Evolutionary conservation across 2,113 vertebrate species (phyloP), one percentile per base, ranked within the genome.

Genomic region (Natator depressus): DNA sequence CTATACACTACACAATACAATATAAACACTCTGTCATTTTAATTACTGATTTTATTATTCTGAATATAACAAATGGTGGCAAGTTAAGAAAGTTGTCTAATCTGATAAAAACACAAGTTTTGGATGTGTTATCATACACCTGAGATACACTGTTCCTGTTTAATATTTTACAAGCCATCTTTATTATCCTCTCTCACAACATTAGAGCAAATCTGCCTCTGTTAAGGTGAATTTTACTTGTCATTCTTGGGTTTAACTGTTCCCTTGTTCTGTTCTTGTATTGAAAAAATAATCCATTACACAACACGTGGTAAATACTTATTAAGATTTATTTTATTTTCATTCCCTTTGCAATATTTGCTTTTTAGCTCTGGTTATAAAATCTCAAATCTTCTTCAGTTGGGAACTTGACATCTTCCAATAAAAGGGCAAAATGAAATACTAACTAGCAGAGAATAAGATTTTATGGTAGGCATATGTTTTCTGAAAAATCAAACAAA

Each of bases 161-260:
- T 95, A 95, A 88, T 94, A 87, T 95, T 96, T 98, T 96, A 85
- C 88, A 94, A 96, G 54, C 76, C 72, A 94, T 94, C 3, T 98
- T 97, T 96, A 95, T 96, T 95, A 91, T 54, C 12, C 65, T 96
- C 35, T 96, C 84, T 80, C 46, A 95, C 79, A 83, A 92, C 12
- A 94, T 89, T 89, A 94, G 27, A 96, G 78, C 14, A 82, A 95
- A 97, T 94, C 84, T 97, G 78, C 78, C 94, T 94, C 49, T 94
- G 76, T 95, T 97, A 95, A 89, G 82, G 59, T 93, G 92, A 95
- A 94, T 96, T 98, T 98, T 94, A 97, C 96, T 84, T 96, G 89
- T 92, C 76, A 88, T 96, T 93, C 76, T 90, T 87, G 91, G 65
- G 29, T 38, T 79, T 96, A 96, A 97, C 42, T 35, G 35, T 88